Percentiles rank a stretch among this genome's conserved stretches.
Conservation (phyloP, 53 echinoderm and acorn worm species). For the Hippasteria phrygiana region DNA sequence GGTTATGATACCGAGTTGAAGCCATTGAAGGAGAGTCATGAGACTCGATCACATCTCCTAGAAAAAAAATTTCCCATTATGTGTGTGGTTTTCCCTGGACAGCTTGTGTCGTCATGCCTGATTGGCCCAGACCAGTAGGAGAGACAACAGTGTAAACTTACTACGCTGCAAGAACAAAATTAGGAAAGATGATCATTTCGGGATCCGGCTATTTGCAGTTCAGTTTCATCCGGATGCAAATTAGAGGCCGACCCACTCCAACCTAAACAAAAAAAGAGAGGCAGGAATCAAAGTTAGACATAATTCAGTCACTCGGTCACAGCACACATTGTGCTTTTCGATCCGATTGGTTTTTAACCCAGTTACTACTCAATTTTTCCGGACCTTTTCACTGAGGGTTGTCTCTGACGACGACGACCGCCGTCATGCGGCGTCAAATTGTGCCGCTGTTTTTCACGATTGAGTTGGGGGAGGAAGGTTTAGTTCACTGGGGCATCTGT, state of each 20-base stretch:
- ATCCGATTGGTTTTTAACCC: conserved; percentile 61
- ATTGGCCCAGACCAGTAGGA: conserved; percentile 6
- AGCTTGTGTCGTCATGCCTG: conserved; percentile 48
- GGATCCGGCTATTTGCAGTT: conserved; percentile 22
- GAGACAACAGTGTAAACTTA: conserved; percentile 50
- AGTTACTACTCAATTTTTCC: conserved; percentile 45
- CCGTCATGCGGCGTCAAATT: conserved; percentile 49
- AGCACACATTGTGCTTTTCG: not conserved
- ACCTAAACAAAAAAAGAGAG: not conserved
- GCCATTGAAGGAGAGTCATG: not conserved
- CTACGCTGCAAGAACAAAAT: conserved; percentile 14
- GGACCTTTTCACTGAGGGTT: not conserved
- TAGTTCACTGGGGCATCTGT: conserved; percentile 57
- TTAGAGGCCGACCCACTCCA: not conserved
- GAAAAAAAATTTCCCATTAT: not conserved
- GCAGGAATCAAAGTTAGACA: not conserved
- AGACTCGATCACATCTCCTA: not conserved
- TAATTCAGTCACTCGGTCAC: conserved; percentile 30
- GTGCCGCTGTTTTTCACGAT: conserved; percentile 48
- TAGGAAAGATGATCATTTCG: conserved; percentile 54
- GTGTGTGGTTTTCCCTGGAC: conserved; percentile 21
- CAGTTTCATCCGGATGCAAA: conserved; percentile 14
- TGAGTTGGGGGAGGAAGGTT: conserved; percentile 45
- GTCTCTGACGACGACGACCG: not conserved
- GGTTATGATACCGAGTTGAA: conserved; percentile 1